Percentiles rank a stretch among this genome's conserved stretches.
Conservation (phyloP, 2,113 vertebrate species). For the Sylvietta virens region DNA sequence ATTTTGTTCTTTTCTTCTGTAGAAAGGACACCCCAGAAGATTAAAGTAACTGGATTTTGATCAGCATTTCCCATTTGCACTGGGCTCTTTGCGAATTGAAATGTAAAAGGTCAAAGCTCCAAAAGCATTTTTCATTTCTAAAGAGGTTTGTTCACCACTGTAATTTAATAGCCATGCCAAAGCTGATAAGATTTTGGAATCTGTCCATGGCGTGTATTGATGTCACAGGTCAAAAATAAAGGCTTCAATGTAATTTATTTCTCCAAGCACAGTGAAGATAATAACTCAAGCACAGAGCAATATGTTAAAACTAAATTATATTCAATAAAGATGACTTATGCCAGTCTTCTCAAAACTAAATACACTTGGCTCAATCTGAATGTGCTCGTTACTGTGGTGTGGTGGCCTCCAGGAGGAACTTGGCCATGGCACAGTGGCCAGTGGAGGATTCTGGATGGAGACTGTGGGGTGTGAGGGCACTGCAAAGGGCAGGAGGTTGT, state of each 20-base stretch:
- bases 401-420: background rate
- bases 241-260: conserved; percentile 72
- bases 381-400: background rate
- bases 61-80: conserved; percentile 69
- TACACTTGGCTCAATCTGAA: conserved; percentile 46
- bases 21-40: conserved; percentile 55
- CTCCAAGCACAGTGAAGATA: conserved; percentile 67
- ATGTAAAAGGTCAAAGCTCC: conserved; percentile 71
- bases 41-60: conserved; percentile 70
- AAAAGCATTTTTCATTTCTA: conserved; percentile 73
- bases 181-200: conserved; percentile 72
- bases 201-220: conserved; percentile 69
- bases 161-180: conserved; percentile 73
- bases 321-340: conserved; percentile 71
- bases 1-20: conserved; percentile 47
- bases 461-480: background rate
- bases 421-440: background rate
- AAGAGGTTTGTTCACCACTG: conserved; percentile 68
- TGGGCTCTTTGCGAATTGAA: conserved; percentile 68
- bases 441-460: background rate
- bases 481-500: background rate
- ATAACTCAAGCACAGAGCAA: conserved; percentile 70
- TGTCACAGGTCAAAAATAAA: conserved; percentile 74
- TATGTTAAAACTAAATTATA: conserved; percentile 75
- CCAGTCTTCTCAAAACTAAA: conserved; percentile 63